Conservation (phyloP, 1,140 invertebrate genomes). For the Physella acuta region DNA sequence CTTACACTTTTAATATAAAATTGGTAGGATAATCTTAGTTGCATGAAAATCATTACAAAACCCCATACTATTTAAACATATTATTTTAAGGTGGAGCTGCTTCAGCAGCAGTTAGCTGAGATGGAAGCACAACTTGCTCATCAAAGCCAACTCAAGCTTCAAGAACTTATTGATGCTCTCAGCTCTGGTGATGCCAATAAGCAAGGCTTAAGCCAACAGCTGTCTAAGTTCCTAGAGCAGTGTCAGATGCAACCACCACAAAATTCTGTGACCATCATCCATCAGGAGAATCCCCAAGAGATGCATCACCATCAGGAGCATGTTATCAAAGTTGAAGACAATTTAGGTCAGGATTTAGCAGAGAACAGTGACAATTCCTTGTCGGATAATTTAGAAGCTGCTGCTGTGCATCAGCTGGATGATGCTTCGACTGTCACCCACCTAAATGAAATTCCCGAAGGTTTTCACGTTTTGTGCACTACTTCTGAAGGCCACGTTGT, state of each 20-base stretch:
- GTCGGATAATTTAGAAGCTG: neutral
- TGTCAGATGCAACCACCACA: slow-evolving; percentile 8
- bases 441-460: slow-evolving; percentile 13
- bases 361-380: neutral
- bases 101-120: slow-evolving; percentile 13
- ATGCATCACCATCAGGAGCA: slow-evolving; percentile 3
- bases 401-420: neutral
- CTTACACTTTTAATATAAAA: too few relatives aligned
- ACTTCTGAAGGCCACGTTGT: slow-evolving; percentile 15
- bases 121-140: slow-evolving; percentile 9
- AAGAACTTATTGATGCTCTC: slow-evolving; percentile 9
- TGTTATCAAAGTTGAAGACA: neutral
- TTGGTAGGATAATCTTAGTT: neutral
- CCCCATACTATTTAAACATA: neutral
- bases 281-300: neutral
- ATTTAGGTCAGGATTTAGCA: neutral
- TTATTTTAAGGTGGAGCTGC: slow-evolving; percentile 12
- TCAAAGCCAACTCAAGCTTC: slow-evolving; percentile 11
- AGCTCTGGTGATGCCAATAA: slow-evolving; percentile 12
- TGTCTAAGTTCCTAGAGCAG: slow-evolving; percentile 21
- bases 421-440: neutral
- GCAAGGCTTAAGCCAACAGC: slow-evolving; percentile 4
- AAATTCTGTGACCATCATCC: neutral
- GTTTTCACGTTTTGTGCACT: slow-evolving; percentile 5
- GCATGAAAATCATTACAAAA: neutral